A percentile compares a stretch with the other conserved stretches of the same genome.
These are phyloP conservation scores for Mareca strepera DNA, from an alignment of 2,797 vertebrate genomes.

Conservation along the genomic window DNA sequence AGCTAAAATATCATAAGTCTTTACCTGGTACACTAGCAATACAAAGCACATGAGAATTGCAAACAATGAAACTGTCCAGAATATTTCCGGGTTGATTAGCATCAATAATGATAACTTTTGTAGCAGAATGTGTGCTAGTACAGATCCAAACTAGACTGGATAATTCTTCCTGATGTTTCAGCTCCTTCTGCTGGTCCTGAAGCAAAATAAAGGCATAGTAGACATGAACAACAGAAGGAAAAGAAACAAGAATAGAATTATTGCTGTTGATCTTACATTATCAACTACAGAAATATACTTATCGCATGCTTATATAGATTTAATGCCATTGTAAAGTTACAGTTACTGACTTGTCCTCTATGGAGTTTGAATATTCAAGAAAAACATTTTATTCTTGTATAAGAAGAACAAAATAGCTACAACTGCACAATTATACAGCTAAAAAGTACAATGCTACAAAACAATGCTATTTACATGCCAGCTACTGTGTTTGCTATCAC, in stretches of 20 bases:
- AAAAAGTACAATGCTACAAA: not conserved
- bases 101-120: slow-evolving; percentile 93
- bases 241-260: not conserved
- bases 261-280: not conserved
- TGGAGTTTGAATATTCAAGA: not conserved
- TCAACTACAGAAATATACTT: not conserved
- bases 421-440: not conserved
- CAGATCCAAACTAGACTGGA: slow-evolving; percentile 98
- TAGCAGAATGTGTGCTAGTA: slow-evolving; percentile 92
- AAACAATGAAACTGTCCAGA: slow-evolving; percentile 93
- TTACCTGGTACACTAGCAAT: slow-evolving; percentile 95
- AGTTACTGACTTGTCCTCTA: not conserved
- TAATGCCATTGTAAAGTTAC: not conserved
- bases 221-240: not conserved
- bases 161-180: slow-evolving; percentile 90
- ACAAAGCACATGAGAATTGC: slow-evolving; percentile 93
- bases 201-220: slow-evolving; percentile 1
- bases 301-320: not conserved
- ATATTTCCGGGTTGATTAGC: slow-evolving; percentile 94
- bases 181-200: slow-evolving; percentile 94
- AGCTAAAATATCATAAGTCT: not conserved
- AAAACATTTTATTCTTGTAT: not conserved
- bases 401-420: not conserved
- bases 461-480: not conserved
- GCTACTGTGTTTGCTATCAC: not conserved